Percentiles rank a stretch among this genome's conserved stretches.
phyloP scores from a whole-genome alignment of 2,797 vertebrate species.

The Graptemys geographica region DNA sequence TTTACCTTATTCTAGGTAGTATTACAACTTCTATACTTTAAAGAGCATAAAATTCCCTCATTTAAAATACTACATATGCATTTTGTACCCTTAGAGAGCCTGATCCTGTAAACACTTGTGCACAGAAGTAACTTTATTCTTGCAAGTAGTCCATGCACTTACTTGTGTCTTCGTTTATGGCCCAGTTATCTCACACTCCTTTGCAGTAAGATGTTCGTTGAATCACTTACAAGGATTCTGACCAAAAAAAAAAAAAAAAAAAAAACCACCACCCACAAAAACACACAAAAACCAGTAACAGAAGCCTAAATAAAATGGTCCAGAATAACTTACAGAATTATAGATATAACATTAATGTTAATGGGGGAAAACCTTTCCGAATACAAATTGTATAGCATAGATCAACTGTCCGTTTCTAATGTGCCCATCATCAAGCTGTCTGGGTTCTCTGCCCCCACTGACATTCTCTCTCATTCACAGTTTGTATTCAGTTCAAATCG shows the following conservation, averaged over 20 bases:
- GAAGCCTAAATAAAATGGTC: background rate
- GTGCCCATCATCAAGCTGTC: fast-evolving
- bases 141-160: background rate
- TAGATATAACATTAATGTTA: background rate
- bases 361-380: background rate
- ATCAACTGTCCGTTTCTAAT: background rate
- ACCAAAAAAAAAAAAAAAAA: background rate
- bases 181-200: background rate
- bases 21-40: background rate
- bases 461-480: background rate
- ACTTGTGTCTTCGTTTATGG: background rate
- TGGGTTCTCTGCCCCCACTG: background rate
- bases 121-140: background rate
- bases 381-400: background rate
- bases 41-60: background rate
- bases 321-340: background rate
- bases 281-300: background rate
- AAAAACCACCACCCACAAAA: too few species aligned
- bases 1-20: background rate
- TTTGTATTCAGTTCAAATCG: background rate
- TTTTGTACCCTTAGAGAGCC: background rate
- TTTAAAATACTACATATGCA: background rate
- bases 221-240: background rate
- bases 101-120: background rate
- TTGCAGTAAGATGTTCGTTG: background rate